phyloP scores from a whole-genome alignment of 2,888 invertebrate genomes.

The Mallateleia sp. region DNA sequence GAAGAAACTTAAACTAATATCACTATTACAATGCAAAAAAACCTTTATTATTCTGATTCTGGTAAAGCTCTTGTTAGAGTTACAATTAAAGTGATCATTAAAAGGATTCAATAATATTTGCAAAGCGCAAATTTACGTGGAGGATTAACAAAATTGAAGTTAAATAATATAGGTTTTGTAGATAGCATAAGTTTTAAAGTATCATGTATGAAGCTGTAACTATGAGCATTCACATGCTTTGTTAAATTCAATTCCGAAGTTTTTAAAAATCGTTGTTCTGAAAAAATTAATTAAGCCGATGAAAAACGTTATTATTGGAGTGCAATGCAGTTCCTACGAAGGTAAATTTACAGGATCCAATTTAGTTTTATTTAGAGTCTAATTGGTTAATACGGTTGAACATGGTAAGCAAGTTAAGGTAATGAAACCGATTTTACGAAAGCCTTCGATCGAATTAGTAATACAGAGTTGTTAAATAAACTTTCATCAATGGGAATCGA shows the following conservation, averaged over 20 bases:
- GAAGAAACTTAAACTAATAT: too few species aligned
- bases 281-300: not conserved
- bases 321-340: not conserved
- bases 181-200: too few species aligned
- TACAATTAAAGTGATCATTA: too few species aligned
- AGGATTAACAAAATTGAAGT: too few species aligned
- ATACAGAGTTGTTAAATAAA: not conserved
- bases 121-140: too few species aligned
- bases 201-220: too few species aligned
- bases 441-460: not conserved
- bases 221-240: too few species aligned
- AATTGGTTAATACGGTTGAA: conserved; percentile 2
- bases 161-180: too few species aligned
- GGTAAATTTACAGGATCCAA: conserved; percentile 8
- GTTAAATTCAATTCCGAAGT: not conserved
- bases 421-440: not conserved
- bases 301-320: not conserved
- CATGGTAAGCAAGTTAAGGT: not conserved
- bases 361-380: conserved; percentile 2
- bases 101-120: too few species aligned
- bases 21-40: too few species aligned
- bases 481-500: not conserved
- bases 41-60: too few species aligned
- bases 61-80: too few species aligned
- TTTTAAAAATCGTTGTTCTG: not conserved